Evolutionary conservation across 2,888 invertebrate species (phyloP), one percentile per base, ranked within the genome.

Genomic region (Tridacna gigas): DNA sequence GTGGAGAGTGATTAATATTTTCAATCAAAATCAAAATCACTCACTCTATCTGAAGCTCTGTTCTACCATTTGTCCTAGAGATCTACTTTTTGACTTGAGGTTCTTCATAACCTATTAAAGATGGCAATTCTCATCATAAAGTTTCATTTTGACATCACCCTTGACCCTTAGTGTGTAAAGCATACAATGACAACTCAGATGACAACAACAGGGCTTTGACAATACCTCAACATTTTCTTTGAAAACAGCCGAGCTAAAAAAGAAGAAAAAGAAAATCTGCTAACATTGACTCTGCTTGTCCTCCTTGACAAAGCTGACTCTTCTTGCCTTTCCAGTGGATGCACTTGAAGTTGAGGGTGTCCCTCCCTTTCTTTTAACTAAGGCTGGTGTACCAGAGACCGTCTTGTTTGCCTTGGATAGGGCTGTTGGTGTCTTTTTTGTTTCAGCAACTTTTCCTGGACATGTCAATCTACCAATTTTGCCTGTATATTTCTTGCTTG

Each of bases 231-330:
- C 7, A 37, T 37, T 37, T 37, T 37, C 37, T 37, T 4, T 4
- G 7, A 4, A 7, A 37, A 37, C 37, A 37, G 7, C 7, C 37
- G 7, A 37, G 37, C 37, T 37, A 71, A 15, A 2, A 28, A 20
- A 20, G 47, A 48, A 73, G 18, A 47, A 25, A 47, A 3, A 60
- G n/a, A 60, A 61, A 60, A 26, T 3, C 69, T 61, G 74, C 61
- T 74, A 60, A 74, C 89, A 88, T 77, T 89, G 83, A 13, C 89
- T 86, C 71, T 84, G 78, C 71, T 91, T 92, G 77, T 86, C 90
- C 80, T 89, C 89, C 91, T 91, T 90, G 82, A 90, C 84, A 75
- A 92, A 92, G 74, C 86, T 88, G 47, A 92, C 92, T 74, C 86
- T 84, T 66, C 91, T 91, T 56, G 87, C 61, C 26, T 76, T 76